Evolutionary conservation across 2,888 invertebrate genomes (phyloP).

Genomic region (Eurois occulta): DNA sequence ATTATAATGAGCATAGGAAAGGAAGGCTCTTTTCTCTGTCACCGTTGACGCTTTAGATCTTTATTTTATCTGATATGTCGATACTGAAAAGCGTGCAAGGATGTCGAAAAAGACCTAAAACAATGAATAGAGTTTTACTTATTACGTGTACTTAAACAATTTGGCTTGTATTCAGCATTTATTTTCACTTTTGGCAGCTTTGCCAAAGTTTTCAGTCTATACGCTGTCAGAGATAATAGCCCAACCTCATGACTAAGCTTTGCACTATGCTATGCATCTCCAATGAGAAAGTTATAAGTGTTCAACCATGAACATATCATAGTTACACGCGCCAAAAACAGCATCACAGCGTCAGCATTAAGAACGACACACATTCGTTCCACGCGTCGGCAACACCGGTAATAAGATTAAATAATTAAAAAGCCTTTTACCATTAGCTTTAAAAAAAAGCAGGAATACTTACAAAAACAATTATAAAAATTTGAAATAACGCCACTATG

Average conservation of each 20-base stretch:
- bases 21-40: too few relatives aligned
- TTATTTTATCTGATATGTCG: background rate
- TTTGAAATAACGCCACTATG: background rate
- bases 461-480: background rate
- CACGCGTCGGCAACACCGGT: too few relatives aligned
- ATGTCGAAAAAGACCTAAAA: background rate
- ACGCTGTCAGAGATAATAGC: background rate
- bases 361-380: too few relatives aligned
- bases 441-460: too few relatives aligned
- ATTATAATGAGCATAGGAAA: slow-evolving; percentile 34
- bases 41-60: background rate
- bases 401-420: too few relatives aligned
- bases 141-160: background rate
- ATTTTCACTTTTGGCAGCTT: background rate
- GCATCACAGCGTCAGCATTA: too few relatives aligned
- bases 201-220: background rate
- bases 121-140: background rate
- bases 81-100: background rate
- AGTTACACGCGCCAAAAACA: too few relatives aligned
- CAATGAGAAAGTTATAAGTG: too few relatives aligned
- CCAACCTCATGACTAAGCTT: background rate
- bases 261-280: background rate
- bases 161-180: background rate
- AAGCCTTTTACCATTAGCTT: too few relatives aligned
- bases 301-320: too few relatives aligned